A percentile compares a stretch with the other conserved stretches of the same genome.
phyloP scores from a whole-genome alignment of 2,797 vertebrate genomes.

The Dicrostonyx torquatus region DNA sequence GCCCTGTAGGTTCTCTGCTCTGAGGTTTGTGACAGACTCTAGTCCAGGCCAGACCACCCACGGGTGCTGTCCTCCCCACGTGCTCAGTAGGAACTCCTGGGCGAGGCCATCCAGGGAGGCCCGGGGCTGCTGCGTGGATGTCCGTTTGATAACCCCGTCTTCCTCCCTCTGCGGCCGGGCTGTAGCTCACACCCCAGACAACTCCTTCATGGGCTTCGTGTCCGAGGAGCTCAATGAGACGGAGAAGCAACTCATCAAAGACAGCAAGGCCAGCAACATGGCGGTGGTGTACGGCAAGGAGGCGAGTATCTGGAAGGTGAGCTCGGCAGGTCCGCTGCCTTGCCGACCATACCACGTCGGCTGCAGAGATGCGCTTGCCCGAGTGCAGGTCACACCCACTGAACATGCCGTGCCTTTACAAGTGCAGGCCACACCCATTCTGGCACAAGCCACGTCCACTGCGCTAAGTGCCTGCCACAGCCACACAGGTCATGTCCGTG shows the following conservation, averaged over 20 bases:
- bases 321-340: conserved; percentile 15
- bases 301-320: conserved; percentile 98
- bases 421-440: neutral
- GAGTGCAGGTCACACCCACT: neutral
- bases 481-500: neutral
- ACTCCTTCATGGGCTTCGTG: conserved; percentile 98
- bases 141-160: neutral
- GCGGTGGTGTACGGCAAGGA: conserved; percentile 97
- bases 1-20: neutral
- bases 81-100: neutral
- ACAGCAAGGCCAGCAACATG: conserved; percentile 93
- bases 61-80: too few relatives aligned
- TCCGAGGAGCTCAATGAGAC: conserved; percentile 95
- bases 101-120: neutral
- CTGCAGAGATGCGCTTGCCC: neutral
- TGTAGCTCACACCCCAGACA: conserved; percentile 96
- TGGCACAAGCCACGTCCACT: neutral
- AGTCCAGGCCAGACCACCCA: neutral
- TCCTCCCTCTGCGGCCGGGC: conserved; percentile 33
- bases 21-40: neutral
- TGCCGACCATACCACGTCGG: fast-evolving
- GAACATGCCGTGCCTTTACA: neutral
- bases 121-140: neutral
- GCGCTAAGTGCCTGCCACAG: too few relatives aligned
- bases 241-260: conserved; percentile 90